Base-by-base conservation (phyloP, 2,888 invertebrate species). In the Lasioglossum vierecki region DNA sequence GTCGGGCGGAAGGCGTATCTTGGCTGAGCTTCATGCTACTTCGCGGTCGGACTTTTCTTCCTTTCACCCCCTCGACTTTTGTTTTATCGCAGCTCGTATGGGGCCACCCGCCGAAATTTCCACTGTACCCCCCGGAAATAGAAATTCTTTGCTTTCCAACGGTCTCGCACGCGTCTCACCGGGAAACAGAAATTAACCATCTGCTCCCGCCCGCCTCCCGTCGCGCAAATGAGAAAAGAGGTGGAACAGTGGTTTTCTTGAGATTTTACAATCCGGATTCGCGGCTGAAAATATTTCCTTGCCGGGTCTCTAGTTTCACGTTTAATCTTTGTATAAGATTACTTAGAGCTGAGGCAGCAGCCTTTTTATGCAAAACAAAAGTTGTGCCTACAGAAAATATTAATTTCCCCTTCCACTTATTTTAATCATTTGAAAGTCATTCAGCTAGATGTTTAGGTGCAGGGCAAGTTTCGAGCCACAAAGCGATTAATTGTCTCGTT, bases 1-100 rank as follows among this genome's bases (percentile, higher is more conserved):
- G 26, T 91, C 89, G 89, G 88, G 88, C 88, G 91, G 92, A n/a
- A 88, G 91, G 91, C 88, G 91, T 91, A 91, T 93, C 93, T 93
- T 93, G 92, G 91, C 91, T 91, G 86, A 89, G 76, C 82, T 87
- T 84, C 81, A 57, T 60, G 70, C 77, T 84, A 71, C 89, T 85
- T 63, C 84, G 85, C 87, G 82, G 79, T 76, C 77, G 49, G 73
- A 85, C 87, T 88, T 90, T 90, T 84, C 83, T 53, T 53, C 53
- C 53, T 53, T 80, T 82, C 76, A 76, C 81, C 82, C 15, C 71
- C 81, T 30, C 75, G 30, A 30, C 73, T 66, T 76, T 85, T 76
- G 68, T 83, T 80, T 87, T 83, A 81, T 68, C 81, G 81, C 70
- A 79, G 63, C 30, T 30, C 46, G 82, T 86, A 88, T 73, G 88